Conservation (phyloP, 2,888 invertebrate genomes). For the Watsonalla binaria region DNA sequence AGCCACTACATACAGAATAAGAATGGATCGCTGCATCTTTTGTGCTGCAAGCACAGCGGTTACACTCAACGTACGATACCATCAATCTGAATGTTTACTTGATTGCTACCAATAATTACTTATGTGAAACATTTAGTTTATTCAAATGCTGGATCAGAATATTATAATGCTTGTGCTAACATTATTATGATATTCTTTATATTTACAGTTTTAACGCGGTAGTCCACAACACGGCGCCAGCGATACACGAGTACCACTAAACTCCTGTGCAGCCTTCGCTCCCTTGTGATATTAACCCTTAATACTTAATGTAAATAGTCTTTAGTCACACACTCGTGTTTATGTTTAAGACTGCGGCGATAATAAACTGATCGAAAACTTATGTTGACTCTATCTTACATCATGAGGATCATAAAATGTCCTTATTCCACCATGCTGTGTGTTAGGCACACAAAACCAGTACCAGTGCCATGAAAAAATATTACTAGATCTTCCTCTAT, state of each 20-base stretch:
- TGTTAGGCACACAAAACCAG: too few relatives aligned
- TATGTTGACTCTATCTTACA: conserved; percentile 4
- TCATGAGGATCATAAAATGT: not conserved
- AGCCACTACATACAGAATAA: too few relatives aligned
- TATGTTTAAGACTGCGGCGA: conserved; percentile 76
- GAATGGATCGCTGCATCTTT: too few relatives aligned
- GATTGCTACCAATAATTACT: too few relatives aligned
- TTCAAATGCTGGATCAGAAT: too few relatives aligned
- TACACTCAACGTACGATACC: too few relatives aligned
- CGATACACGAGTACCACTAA: conserved; percentile 65
- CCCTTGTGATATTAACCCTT: conserved; percentile 75
- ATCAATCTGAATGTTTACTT: too few relatives aligned
- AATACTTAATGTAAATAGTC: conserved; percentile 68
- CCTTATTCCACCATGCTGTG: too few relatives aligned
- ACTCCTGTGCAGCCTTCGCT: conserved; percentile 36
- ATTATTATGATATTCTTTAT: conserved; percentile 9
- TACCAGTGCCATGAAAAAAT: too few relatives aligned
- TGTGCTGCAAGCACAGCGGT: too few relatives aligned
- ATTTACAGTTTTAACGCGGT: conserved; percentile 73
- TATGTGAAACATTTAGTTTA: too few relatives aligned
- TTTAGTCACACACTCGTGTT: conserved; percentile 64
- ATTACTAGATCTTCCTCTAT: too few relatives aligned
- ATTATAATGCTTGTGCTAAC: not conserved
- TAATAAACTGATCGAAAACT: conserved; percentile 65
- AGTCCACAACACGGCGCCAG: conserved; percentile 73